Base-by-base conservation (phyloP, 2,797 vertebrate species). In the Xiphorhynchus erythropygius region DNA sequence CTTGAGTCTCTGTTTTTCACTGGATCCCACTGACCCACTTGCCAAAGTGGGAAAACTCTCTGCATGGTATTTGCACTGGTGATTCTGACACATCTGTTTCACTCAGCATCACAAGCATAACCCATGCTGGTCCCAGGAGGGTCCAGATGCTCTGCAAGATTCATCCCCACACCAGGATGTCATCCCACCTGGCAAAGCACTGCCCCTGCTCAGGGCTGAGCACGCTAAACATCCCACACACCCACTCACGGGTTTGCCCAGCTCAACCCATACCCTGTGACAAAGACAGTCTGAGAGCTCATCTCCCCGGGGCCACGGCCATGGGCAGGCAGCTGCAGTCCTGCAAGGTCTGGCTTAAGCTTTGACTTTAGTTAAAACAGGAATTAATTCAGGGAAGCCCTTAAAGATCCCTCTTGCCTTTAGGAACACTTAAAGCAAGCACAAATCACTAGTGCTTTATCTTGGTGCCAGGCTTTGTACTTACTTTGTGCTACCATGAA, bases 311-410 rank as follows among this genome's bases (percentile, higher is more conserved):
- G 16, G 50, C 50, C 53, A 19, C 0, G 0, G 57, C 46, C 39
- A 16, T 3, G 27, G 50, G 14, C 62, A 63, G 42, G 44, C 44
- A 85, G 33, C 74, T 69, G 35, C 27, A 37, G 11, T 2, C 55
- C 39, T 47, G 33, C 69, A 82, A 73, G 47, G 53, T 23, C 77
- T 69, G 39, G 9, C 56, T 93, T 41, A 30, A 87, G n/a, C 18
- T 37, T 56, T 5, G 2, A 57, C 50, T 93, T 73, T 18, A 50
- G 9, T n/a, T 87, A 68, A 56, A 80, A 56, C 1, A 41, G 35
- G 21, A 77, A 89, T 87, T 77, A 89, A 59, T 70, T 67, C 90
- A 84, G 59, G 47, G 42, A 91, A 91, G 62, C 42, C 85, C 68
- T 75, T 32, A 52, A 89, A 74, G 46, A 64, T 88, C 39, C 56